Conservation (phyloP, 2,113 vertebrate species). For the Strix aluco region DNA sequence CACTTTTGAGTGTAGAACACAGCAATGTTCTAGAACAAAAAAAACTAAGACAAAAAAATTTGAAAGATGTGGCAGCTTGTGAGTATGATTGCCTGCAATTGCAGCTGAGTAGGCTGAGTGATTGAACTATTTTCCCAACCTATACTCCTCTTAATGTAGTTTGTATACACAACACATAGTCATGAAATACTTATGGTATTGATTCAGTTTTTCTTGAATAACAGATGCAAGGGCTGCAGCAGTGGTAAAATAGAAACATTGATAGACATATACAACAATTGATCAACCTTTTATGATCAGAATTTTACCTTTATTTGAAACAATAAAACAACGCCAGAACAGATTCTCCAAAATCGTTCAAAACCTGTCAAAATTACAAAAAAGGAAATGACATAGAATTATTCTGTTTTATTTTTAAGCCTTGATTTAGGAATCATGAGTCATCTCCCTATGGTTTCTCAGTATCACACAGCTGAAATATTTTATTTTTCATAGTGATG, state of each 20-base stretch:
- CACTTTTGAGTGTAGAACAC: neutral
- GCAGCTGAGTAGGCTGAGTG: neutral
- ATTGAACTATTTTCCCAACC: neutral
- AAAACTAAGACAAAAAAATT: neutral
- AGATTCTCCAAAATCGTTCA: neutral
- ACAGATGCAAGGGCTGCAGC: neutral
- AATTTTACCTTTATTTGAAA: neutral
- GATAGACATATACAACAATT: neutral
- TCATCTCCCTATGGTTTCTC: neutral
- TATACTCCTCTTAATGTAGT: neutral
- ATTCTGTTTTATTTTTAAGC: neutral
- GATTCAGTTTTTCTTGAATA: neutral
- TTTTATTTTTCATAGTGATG: conserved; percentile 56
- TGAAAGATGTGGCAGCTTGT: neutral
- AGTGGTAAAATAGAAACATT: neutral
- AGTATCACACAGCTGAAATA: conserved; percentile 41
- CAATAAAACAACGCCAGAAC: neutral
- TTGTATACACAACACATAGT: fast-evolving
- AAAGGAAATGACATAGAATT: neutral
- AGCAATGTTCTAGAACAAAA: neutral
- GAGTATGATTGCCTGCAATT: neutral
- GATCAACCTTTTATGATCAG: neutral
- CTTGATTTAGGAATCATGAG: neutral
- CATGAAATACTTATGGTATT: neutral
- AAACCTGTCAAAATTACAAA: neutral